Base-by-base conservation (phyloP, 1,140 invertebrate genomes). In the Trialeurodes vaporariorum region DNA sequence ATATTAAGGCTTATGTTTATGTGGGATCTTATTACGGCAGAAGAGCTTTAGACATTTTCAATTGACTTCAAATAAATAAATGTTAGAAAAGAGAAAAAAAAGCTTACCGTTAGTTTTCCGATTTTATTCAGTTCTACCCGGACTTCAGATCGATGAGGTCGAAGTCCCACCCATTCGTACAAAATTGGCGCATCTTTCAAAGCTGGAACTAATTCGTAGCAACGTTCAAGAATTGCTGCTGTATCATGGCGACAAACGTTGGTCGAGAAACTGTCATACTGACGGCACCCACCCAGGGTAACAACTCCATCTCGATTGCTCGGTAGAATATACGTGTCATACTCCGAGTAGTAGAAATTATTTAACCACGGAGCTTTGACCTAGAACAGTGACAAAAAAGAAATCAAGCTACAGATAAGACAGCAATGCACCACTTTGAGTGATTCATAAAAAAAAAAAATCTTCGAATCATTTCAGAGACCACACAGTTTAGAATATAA, bases 291-390 rank as follows among this genome's bases (percentile, higher is more conserved):
- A 2, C 94, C 94, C 1, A 96, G 75, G 1, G 92, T 94, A n/a
- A 86, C 76, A 17, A 84, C 84, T 23, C 81, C 84, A 73, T 84
- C 82, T 27, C 85, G 79, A 17, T 64, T 66, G 0, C 90, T 87
- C 2, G 94, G 93, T 66, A 95, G 85, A 9, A 96, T 83, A 75
- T 96, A 96, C 0, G 90, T 89, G 71, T 93, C 89, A 64, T 85
- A 82, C 72, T 94, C 91, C 0, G 84, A 86, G 73, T 92, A 94
- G 74, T 91, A 90, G 27, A 91, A 93, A 0, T 85, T 87, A 80
- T 94, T 93, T 2, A 96, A 78, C 92, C 93, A 96, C 0, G 93
- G 93, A 13, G 93, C 93, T 71, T 84, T 83, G 1, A 92, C 88
- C 87, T 89, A n/a, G n/a, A n/a, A n/a, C n/a, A n/a, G n/a, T n/a